phyloP scores from a whole-genome alignment of 2,888 invertebrate species.

The Lymantria dispar region DNA sequence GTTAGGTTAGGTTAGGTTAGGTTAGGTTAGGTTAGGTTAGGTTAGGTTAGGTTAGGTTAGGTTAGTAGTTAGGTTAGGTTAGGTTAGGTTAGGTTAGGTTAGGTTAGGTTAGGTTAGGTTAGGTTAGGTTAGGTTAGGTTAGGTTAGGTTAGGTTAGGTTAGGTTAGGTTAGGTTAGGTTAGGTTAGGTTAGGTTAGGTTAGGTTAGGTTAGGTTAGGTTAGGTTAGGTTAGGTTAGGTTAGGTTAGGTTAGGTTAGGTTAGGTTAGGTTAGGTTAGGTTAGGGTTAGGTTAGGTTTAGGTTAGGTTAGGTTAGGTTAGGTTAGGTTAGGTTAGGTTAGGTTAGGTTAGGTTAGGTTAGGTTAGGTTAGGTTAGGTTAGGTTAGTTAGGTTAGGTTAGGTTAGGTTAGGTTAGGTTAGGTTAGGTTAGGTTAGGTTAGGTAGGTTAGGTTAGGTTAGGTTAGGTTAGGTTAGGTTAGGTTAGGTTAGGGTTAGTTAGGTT shows the following conservation, averaged over 20 bases:
- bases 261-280: constrained; percentile 9
- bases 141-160: constrained; percentile 14
- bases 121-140: constrained; percentile 19
- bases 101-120: constrained; percentile 21
- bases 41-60: constrained; percentile 25
- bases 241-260: too few relatives aligned
- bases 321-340: constrained; percentile 16
- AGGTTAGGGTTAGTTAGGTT: constrained; percentile 16
- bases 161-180: constrained; percentile 14
- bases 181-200: constrained; percentile 13
- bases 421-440: constrained; percentile 12
- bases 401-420: constrained; percentile 17
- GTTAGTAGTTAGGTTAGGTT: constrained; percentile 23
- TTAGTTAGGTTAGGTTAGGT: constrained; percentile 13
- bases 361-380: constrained; percentile 11
- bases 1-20: constrained; percentile 26
- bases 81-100: constrained; percentile 15
- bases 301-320: constrained; percentile 11
- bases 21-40: constrained; percentile 31
- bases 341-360: constrained; percentile 12
- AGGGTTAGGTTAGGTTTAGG: constrained; percentile 24
- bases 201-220: constrained; percentile 17
- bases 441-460: constrained; percentile 9
- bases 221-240: constrained; percentile 23
- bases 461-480: constrained; percentile 11